phyloP scores from a whole-genome alignment of 2,113 vertebrate genomes.

The Echinops telfairi region DNA sequence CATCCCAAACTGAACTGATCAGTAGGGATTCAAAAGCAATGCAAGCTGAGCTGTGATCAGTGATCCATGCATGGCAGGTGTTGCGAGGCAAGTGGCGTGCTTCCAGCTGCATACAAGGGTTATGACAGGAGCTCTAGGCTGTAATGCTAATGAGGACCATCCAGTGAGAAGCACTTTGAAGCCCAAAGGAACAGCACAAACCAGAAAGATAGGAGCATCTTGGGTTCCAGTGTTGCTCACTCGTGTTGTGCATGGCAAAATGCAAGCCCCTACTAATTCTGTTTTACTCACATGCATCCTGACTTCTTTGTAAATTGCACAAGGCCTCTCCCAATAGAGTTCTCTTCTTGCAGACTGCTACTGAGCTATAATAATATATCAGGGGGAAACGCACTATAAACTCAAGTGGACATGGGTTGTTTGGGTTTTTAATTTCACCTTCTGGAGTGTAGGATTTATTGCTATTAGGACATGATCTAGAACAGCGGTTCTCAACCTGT shows the following conservation, averaged over 20 bases:
- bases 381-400: background rate
- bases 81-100: slow-evolving; percentile 31
- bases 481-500: no score
- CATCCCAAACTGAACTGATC: slow-evolving; percentile 58
- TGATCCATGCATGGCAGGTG: slow-evolving; percentile 66
- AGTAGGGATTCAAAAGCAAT: slow-evolving; percentile 50
- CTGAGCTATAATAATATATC: background rate
- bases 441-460: slow-evolving; percentile 27
- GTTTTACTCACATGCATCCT: background rate
- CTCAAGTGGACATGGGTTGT: background rate
- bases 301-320: background rate
- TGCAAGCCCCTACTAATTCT: background rate
- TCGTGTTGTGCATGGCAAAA: background rate
- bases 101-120: slow-evolving; percentile 34
- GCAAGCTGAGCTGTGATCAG: slow-evolving; percentile 47
- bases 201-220: background rate
- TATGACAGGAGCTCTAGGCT: slow-evolving; percentile 63
- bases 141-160: slow-evolving; percentile 68
- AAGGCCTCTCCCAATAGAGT: background rate
- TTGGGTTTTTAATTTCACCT: background rate
- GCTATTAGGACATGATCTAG: background rate
- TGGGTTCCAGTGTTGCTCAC: background rate
- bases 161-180: slow-evolving; percentile 33
- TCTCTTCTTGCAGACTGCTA: background rate
- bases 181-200: slow-evolving; percentile 11